phyloP scores from a whole-genome alignment of 2,797 vertebrate genomes.

The Hemibagrus guttatus region DNA sequence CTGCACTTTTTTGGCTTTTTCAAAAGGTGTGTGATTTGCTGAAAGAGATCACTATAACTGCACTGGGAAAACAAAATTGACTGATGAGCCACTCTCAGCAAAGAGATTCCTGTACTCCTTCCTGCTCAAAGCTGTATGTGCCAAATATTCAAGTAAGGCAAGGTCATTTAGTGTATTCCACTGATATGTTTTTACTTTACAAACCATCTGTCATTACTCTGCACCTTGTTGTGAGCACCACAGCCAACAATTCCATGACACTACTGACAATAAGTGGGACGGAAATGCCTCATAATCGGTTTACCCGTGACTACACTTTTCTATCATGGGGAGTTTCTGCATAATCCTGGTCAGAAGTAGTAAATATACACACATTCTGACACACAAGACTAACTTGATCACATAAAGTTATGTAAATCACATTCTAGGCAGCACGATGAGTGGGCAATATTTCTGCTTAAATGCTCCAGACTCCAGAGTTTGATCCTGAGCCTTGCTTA shows the following conservation, averaged over 20 bases:
- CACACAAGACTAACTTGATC: not conserved
- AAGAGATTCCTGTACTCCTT: not conserved
- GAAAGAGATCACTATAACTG: not conserved
- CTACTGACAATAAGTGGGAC: not conserved
- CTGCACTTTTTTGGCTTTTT: not conserved
- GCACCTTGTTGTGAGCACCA: not conserved
- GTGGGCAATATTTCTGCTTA: no score
- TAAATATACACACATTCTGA: not conserved
- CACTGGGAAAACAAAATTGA: not conserved
- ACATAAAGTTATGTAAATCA: no score
- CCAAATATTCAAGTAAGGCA: constrained; percentile 5
- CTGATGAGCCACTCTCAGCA: not conserved
- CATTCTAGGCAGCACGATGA: no score
- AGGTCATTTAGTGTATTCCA: not conserved
- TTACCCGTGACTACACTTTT: not conserved
- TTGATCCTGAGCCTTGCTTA: no score
- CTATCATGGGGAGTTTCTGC: not conserved
- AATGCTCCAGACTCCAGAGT: no score
- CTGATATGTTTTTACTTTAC: not conserved
- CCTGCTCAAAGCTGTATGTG: not conserved
- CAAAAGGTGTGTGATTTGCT: not conserved
- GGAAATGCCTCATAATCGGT: not conserved
- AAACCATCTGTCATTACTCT: not conserved
- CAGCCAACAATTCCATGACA: not conserved
- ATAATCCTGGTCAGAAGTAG: not conserved